Evolutionary conservation across 2,888 invertebrate genomes (phyloP), one percentile per base, ranked within the genome.

Genomic region (Agrotis segetum): DNA sequence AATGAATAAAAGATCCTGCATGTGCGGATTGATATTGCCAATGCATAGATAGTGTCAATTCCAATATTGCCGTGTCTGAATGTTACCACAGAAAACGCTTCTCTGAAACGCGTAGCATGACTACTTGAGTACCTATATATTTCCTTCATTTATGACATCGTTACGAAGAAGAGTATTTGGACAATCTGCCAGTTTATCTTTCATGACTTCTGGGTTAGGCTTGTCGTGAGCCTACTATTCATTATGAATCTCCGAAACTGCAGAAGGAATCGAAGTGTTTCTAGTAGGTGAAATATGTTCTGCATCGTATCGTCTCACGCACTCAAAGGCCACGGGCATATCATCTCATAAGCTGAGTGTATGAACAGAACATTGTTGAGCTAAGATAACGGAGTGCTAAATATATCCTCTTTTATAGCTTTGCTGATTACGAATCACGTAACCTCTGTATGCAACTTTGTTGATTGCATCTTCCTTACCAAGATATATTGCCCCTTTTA

Each of bases 341-440:
- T 59, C 16, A 56, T 66, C 40, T 40, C 11, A 40, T 67, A 52
- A 70, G n/a, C 61, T 55, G 50, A 63, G 56, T 58, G 34, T 77
- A 67, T 70, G 59, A 70, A 64, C 65, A 52, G 19, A 50, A 71
- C 64, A 62, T 75, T 75, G 75, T 82, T 67, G 50, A 49, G 71
- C 29, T 11, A 21, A 71, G 81, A 83, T 82, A 80, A 80, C 13
- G n/a, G 11, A 40, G 29, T 29, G 55, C 68, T 80, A 73, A 66
- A 72, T 56, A 82, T 77, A 66, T 77, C 62, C 53, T 55, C 58
- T 59, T 47, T 74, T 47, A 74, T 71, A 68, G 56, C 67, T 40
- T 49, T 71, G n/a, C 56, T 74, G 71, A 82, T 82, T 74, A 67
- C 24, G 3, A 19, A 68, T 77, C 73, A 78, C 60, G 67, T 70